A percentile compares a stretch with the other conserved stretches of the same genome.
Conservation (phyloP, 64 coral and sea anemone genomes). For the Porites lutea region DNA sequence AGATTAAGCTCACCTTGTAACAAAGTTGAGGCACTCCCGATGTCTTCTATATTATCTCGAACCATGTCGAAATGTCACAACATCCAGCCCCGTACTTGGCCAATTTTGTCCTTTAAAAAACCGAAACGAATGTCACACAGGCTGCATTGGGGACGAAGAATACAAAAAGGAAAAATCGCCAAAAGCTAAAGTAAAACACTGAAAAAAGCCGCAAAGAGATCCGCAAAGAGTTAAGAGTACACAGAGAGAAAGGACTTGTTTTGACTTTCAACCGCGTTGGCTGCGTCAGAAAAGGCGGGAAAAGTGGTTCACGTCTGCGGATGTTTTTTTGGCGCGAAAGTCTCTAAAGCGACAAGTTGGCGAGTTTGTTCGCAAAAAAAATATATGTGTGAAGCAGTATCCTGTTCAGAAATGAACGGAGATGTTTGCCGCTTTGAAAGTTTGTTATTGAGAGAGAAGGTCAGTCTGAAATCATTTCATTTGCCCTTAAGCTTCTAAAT, state of each 20-base stretch:
- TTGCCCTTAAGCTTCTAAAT: no score
- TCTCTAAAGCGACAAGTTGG: no score
- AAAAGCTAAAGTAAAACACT: background rate
- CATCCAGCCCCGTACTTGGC: background rate
- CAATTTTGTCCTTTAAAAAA: background rate
- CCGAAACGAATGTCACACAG: background rate
- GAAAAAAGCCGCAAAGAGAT: background rate
- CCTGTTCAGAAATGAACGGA: no score
- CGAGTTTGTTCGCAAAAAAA: no score
- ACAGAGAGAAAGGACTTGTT: background rate
- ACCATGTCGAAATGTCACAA: constrained; percentile 16
- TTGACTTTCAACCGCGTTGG: background rate
- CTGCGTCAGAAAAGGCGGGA: background rate
- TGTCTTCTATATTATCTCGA: constrained; percentile 32
- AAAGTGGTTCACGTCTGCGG: background rate
- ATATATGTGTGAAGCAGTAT: no score
- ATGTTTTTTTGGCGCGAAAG: constrained; percentile 26
- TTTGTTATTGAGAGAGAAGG: no score
- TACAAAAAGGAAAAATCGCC: background rate
- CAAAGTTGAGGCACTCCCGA: constrained; percentile 47
- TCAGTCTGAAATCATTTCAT: no score
- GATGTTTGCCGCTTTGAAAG: no score
- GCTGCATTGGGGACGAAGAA: background rate
- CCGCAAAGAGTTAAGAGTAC: background rate
- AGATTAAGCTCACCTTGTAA: background rate